Evolutionary conservation across 2,797 vertebrate species (phyloP), one percentile per base, ranked within the genome.

Genomic region (Halcyon leucocephala): DNA sequence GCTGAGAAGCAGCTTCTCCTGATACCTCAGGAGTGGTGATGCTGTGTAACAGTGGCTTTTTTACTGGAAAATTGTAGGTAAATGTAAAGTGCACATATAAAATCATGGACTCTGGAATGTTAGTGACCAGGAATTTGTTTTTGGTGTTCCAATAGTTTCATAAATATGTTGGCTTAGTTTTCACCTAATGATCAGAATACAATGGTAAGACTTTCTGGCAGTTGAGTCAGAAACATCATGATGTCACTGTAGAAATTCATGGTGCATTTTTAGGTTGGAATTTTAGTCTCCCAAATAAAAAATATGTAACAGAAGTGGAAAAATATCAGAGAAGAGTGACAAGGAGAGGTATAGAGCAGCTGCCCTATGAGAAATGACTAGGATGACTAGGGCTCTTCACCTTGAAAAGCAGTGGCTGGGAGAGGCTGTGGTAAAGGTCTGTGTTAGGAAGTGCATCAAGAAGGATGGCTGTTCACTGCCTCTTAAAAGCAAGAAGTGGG

Each of bases 401-500:
- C 80, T 90, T 90, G 73, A 82, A 69, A 82, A 69, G 46, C 39
- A 73, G 70, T 26, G 51, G 41, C 88, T 84, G 66, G 46, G 55
- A 76, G 88, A 91, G 70, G 90, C 48, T 69, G 20, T 58, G 64
- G 89, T 92, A 72, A 83, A 87, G 72, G 72, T 93, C 79, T 86
- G 44, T 81, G 33, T 78, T 89, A 86, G 90, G 95, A 94, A 89
- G 83, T 37, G 22, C 28, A 46, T 64, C 12, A 4, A 93, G 86
- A 90, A 84, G 46, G 76, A 49, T 79, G 77, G 22, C 66, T 69
- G 28, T 72, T 92, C 72, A 17, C 48, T 81, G 71, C 67, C 42
- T 87, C 67, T 86, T 82, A 52, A 91, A 93, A 96, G 61, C 46
- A 89, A 95, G 95, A 94, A 96, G 86, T 57, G 60, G 26, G 66